phyloP scores from a whole-genome alignment of 2,113 vertebrate species.

The Strigops habroptila region DNA sequence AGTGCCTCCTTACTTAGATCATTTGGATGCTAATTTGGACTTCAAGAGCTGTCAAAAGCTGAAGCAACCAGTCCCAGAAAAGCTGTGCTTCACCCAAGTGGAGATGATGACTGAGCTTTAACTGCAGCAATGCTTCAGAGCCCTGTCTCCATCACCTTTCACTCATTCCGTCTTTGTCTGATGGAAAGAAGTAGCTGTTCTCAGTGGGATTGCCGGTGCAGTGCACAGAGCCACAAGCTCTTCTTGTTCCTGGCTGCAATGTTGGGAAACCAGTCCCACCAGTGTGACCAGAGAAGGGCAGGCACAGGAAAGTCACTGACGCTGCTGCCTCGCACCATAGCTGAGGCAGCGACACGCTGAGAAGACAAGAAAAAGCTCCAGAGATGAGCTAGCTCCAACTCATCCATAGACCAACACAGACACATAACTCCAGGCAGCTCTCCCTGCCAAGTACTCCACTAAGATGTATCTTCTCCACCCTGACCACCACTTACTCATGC shows the following conservation, averaged over 20 bases:
- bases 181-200: neutral
- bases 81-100: neutral
- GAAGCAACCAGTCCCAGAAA: neutral
- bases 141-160: neutral
- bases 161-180: neutral
- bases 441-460: neutral
- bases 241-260: neutral
- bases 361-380: neutral
- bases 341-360: neutral
- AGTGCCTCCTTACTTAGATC: neutral
- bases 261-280: neutral
- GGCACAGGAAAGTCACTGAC: neutral
- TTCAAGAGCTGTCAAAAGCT: neutral
- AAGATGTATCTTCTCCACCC: accelerated
- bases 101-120: neutral
- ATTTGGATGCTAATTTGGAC: conserved; percentile 1
- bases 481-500: neutral
- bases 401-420: neutral
- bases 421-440: neutral
- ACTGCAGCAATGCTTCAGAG: neutral
- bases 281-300: neutral
- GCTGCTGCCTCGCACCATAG: neutral
- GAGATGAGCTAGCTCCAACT: neutral
- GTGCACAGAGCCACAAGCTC: neutral
- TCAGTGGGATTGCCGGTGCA: neutral